These are phyloP conservation scores for Philereme transversata DNA, from an alignment of 2,888 invertebrate species.

Conservation along the genomic window DNA sequence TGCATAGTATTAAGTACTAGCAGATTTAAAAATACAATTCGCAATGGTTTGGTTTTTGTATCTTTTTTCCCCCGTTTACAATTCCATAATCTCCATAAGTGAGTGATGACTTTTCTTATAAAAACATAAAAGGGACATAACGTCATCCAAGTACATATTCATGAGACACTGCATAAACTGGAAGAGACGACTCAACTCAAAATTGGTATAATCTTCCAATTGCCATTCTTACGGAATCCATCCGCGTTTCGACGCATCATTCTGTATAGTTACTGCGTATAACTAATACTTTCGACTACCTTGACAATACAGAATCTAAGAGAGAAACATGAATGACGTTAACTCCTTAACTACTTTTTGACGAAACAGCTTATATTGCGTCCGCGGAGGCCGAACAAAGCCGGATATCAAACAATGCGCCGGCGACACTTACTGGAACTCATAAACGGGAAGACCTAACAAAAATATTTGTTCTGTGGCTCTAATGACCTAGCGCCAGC, in stretches of 20 bases:
- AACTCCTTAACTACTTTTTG: constrained; percentile 15
- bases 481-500: constrained; percentile 33
- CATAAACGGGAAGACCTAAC: constrained; percentile 24
- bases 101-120: too few species aligned
- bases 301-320: not conserved
- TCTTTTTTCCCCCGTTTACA: too few species aligned
- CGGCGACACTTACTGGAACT: constrained; percentile 34
- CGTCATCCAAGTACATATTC: too few species aligned
- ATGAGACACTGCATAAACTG: not conserved
- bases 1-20: too few species aligned
- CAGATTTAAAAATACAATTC: too few species aligned
- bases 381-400: constrained; percentile 7
- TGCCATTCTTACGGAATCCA: constrained; percentile 2
- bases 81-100: too few species aligned
- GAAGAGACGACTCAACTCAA: constrained; percentile 1
- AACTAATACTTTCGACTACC: not conserved
- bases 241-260: not conserved
- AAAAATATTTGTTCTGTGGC: constrained; percentile 25
- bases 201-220: constrained; percentile 13
- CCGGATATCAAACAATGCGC: constrained; percentile 31
- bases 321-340: constrained; percentile 29
- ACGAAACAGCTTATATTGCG: constrained; percentile 18
- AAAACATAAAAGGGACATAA: too few species aligned
- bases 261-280: not conserved
- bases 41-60: too few species aligned